Evolutionary conservation across 1,140 invertebrate species (phyloP), one percentile per base, ranked within the genome.

Genomic region (Pogonomyrmex barbatus): DNA sequence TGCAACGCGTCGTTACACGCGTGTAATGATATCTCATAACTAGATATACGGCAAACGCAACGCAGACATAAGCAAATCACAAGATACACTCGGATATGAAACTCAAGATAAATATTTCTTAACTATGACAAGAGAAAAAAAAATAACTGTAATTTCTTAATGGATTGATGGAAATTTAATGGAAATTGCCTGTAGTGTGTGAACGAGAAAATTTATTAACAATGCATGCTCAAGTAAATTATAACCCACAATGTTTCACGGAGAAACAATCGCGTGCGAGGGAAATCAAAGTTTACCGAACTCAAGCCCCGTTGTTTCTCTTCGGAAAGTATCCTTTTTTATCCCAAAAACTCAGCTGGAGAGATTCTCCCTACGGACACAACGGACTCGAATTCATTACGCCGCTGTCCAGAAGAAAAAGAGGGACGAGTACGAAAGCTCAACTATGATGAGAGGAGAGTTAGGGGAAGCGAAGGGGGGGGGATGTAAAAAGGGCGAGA

Each of bases 331-430:
- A 75, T 90, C 78, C 78, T 89, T 90, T 89, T 84, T 84, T 78
- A 90, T 47, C 78, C 17, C 33, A 33, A 58, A 68, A 89, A 85
- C 54, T 85, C 77, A 68, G 52, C n/a, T 50, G n/a, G 24, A 45
- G 52, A 90, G 89, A n/a, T 90, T 90, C 60, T 75, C 67, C 47
- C 78, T 30, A 6, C 54, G 89, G 73, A 84, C 85, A 84, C 62
- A 30, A 68, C 39, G n/a, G 71, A 79, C 33, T 76, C 87, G 84
- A 89, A 86, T 89, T 89, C 88, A 89, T 89, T 89, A 89, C 77
- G 52, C 36, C n/a, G 30, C 54, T 83, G n/a, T 30, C n/a, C 42
- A 50, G 17, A 85, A 65, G 24, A 17, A 50, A 65, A 58, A 54
- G 39, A 42, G 50, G 56, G 54, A 85, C 9, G 17, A 36, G 39